Evolutionary conservation across 2,113 vertebrate genomes (phyloP).

Genomic region (Nycticebus coucang): DNA sequence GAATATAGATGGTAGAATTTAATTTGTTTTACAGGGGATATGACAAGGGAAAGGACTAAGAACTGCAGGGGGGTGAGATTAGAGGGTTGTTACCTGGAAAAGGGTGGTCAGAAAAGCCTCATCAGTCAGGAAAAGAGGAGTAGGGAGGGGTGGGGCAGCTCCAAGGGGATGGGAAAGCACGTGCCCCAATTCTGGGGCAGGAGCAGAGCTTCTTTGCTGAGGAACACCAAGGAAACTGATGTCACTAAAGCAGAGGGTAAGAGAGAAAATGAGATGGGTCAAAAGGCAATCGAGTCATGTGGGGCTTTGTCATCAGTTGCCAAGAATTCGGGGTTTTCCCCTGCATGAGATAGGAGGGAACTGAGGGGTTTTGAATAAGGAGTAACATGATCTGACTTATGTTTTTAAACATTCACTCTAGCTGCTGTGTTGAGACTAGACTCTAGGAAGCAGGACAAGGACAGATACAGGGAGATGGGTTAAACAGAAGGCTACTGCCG

Average conservation of each 20-base stretch:
- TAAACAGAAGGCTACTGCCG: neutral
- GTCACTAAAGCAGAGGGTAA: fast-evolving
- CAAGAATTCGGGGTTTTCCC: neutral
- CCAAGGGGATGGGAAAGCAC: neutral
- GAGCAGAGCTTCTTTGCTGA: neutral
- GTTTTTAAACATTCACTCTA: neutral
- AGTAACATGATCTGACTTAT: neutral
- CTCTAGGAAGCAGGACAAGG: neutral
- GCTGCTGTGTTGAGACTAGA: neutral
- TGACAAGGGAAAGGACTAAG: neutral
- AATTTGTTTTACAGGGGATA: neutral
- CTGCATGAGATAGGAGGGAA: neutral
- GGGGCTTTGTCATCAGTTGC: neutral
- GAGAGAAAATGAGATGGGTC: neutral
- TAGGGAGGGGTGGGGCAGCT: too few species aligned
- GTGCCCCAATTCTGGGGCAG: neutral
- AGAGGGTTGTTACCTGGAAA: neutral
- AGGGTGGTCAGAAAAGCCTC: neutral
- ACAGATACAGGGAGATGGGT: neutral
- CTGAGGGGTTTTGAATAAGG: neutral
- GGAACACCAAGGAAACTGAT: neutral
- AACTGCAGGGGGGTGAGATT: neutral
- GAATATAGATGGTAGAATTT: neutral
- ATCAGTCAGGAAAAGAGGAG: neutral
- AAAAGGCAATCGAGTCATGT: too few species aligned